These are phyloP conservation scores for Saxicola maurus DNA, from an alignment of 2,797 vertebrate species.

Conservation along the genomic window DNA sequence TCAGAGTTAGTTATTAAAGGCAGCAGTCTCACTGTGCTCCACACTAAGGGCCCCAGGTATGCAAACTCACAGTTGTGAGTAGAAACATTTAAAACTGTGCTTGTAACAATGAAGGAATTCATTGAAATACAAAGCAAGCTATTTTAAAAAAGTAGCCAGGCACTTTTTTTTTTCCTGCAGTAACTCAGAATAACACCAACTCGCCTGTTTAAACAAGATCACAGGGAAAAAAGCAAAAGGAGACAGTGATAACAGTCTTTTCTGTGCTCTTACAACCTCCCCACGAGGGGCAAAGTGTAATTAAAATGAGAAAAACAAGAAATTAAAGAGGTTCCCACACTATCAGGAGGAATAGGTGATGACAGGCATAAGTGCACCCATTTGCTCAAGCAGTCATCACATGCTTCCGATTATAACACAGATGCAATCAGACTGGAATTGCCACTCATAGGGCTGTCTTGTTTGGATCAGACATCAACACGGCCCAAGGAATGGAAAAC, in stretches of 20 bases:
- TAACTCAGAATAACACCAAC: not conserved
- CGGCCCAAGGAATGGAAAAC: not conserved
- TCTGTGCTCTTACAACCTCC: not conserved
- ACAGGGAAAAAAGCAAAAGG: not conserved
- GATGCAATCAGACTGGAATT: not conserved
- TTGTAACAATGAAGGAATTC: not conserved
- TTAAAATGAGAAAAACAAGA: not conserved
- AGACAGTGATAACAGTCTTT: not conserved
- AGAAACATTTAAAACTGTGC: not conserved
- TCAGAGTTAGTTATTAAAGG: not conserved
- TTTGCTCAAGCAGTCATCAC: not conserved
- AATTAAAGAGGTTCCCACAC: not conserved
- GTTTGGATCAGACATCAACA: not conserved
- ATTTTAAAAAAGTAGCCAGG: not conserved
- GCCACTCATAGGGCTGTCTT: not conserved
- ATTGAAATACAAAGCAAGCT: accelerated
- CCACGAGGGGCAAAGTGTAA: accelerated
- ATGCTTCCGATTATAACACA: not conserved
- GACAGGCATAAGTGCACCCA: not conserved
- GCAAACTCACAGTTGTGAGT: accelerated
- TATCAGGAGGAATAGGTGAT: not conserved
- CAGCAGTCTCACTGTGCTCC: not conserved
- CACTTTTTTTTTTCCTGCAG: not conserved
- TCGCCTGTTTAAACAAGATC: not conserved
- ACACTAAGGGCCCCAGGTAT: accelerated